Evolutionary conservation across 2,113 vertebrate genomes (phyloP), one percentile per base, ranked within the genome.

Genomic region (Theropithecus gelada): DNA sequence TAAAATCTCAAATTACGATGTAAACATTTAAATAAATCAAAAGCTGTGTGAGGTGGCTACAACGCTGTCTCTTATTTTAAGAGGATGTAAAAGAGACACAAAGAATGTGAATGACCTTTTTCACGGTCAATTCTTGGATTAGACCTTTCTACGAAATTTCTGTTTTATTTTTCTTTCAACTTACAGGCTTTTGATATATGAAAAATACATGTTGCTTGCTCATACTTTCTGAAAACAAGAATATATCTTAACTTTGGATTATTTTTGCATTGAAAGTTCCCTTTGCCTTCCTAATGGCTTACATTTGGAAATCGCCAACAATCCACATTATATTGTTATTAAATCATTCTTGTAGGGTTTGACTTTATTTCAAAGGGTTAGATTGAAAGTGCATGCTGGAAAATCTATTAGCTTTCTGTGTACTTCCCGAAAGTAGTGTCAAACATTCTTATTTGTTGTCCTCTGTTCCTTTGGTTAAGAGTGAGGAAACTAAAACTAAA

Each of bases 401-500:
- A 96, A 75, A 68, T 38, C 43, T 48, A 3, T 45, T 23, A 80
- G 7, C 57, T 96, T 70, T 25, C 55, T 76, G 27, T 43, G 7
- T 32, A 32, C 27, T 96, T 93, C 66, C 43, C 4, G 0, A 92
- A 96, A 97, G 17, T 25, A 9, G 0, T 22, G 1, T 79, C 27
- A 6, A 81, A 45, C 5, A 48, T 66, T 97, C 94, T 75, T 76
- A 78, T 91, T 93, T 87, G 73, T 66, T 95, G 43, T 89, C 27
- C 66, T 85, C 20, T 95, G 20, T 35, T 75, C 12, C 18, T 86
- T 88, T 84, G 70, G n/a, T 72, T 22, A 94, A 66, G 43, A 97
- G 87, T 59, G 68, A 92, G 80, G 40, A 92, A 85, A 89, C n/a
- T 70, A 59, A 85, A 85, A 52, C 5, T 78, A 61, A 87, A 93